A percentile compares a stretch with the other conserved stretches of the same genome.
Evolutionary conservation across 2,797 vertebrate genomes (phyloP).

Genomic region (Tamandua tetradactyla): DNA sequence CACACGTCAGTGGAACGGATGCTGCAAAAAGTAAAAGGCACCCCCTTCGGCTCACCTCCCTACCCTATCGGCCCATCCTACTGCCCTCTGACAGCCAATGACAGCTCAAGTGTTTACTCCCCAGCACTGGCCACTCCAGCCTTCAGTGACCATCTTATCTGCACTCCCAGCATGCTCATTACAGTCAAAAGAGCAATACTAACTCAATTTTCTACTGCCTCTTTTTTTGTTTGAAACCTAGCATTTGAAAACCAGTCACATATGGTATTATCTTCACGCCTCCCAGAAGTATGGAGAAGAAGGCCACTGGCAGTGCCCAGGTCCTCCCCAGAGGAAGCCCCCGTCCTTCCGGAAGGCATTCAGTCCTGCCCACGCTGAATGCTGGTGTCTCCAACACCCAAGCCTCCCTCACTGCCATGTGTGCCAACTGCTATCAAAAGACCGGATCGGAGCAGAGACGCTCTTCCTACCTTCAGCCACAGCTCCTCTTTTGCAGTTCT

Average conservation of each 20-base stretch:
- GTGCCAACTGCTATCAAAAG: background rate
- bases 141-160: background rate
- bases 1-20: background rate
- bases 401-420: background rate
- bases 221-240: background rate
- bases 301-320: background rate
- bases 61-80: background rate
- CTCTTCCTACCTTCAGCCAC: background rate
- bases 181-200: background rate
- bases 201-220: background rate
- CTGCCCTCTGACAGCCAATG: background rate
- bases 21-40: no score
- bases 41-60: background rate
- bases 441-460: background rate
- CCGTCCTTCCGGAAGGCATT: background rate
- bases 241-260: background rate
- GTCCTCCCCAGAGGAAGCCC: background rate
- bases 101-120: background rate
- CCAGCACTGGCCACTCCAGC: background rate
- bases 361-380: background rate
- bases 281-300: background rate
- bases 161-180: background rate
- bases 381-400: background rate
- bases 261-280: background rate
- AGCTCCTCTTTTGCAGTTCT: background rate